Evolutionary conservation across 1,140 invertebrate genomes (phyloP).

Genomic region (Bombus huntii): DNA sequence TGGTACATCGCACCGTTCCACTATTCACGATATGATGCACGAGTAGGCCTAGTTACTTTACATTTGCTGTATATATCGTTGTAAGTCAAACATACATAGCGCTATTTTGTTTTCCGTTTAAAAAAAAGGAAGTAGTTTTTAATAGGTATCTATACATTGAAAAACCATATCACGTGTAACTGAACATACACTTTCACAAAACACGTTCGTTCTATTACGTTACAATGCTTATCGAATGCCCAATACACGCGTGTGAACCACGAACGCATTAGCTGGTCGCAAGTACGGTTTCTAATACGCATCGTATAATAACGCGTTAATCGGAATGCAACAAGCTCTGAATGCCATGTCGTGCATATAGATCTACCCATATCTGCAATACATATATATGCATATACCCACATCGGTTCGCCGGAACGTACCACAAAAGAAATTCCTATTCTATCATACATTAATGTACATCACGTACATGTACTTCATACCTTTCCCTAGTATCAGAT

Average conservation of each 20-base stretch:
- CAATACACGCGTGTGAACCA: conserved; percentile 14
- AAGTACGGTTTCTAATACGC: conserved; percentile 42
- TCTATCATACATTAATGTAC: conserved; percentile 53
- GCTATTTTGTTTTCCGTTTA: not conserved
- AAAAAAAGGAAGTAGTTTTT: not conserved
- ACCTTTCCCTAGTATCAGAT: conserved; percentile 54
- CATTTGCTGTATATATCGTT: too few relatives aligned
- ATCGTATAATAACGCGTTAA: conserved; percentile 51
- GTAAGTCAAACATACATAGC: not conserved
- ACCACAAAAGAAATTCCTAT: conserved; percentile 55
- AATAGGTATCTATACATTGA: not conserved
- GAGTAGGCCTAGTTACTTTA: too few relatives aligned
- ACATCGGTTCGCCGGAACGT: conserved; percentile 12
- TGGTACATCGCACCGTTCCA: not conserved
- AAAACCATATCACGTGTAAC: not conserved
- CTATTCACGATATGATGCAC: not conserved
- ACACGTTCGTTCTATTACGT: conserved; percentile 19
- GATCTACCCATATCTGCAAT: conserved; percentile 2
- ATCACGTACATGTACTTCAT: conserved; percentile 52
- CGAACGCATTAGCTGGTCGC: conserved; percentile 11
- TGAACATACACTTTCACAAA: conserved; percentile 15
- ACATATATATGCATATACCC: not conserved
- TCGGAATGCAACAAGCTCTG: conserved; percentile 36
- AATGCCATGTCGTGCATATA: conserved; percentile 30
- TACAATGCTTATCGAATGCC: conserved; percentile 8